Conservation (phyloP, 92 coral and sea anemone genomes). For the Parazoanthus atlanticus region DNA sequence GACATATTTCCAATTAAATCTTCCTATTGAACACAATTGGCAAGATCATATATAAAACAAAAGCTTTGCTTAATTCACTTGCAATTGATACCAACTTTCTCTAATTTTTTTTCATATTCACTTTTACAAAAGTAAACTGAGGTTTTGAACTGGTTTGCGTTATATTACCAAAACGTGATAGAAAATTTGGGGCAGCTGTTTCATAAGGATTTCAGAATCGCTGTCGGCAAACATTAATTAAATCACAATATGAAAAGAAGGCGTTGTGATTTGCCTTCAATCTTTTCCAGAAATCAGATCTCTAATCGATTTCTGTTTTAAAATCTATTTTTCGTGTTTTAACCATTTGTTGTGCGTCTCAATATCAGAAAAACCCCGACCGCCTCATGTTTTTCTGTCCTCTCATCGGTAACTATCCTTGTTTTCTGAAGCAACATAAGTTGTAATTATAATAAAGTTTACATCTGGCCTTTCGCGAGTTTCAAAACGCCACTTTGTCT, state of each 20-base stretch:
- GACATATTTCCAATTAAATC: neutral
- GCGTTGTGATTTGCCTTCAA: neutral
- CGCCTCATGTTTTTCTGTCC: no score
- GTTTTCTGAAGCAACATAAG: no score
- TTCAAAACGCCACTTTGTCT: neutral
- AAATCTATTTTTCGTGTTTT: no score
- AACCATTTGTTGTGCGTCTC: no score
- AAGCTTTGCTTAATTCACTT: neutral
- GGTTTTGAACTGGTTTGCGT: neutral
- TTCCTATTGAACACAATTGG: no score
- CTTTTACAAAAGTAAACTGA: neutral
- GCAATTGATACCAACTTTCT: neutral
- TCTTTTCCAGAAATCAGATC: neutral
- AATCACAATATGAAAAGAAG: neutral
- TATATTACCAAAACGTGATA: neutral
- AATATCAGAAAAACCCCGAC: no score
- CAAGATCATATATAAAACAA: no score
- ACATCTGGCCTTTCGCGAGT: no score
- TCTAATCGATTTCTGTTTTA: neutral
- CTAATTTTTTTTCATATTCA: neutral
- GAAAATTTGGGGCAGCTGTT: neutral
- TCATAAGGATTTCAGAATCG: neutral
- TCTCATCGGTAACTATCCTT: no score
- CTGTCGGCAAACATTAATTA: neutral
- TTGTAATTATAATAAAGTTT: no score